phyloP scores from a whole-genome alignment of 2,797 vertebrate genomes.

The Thripadectes ignobilis region DNA sequence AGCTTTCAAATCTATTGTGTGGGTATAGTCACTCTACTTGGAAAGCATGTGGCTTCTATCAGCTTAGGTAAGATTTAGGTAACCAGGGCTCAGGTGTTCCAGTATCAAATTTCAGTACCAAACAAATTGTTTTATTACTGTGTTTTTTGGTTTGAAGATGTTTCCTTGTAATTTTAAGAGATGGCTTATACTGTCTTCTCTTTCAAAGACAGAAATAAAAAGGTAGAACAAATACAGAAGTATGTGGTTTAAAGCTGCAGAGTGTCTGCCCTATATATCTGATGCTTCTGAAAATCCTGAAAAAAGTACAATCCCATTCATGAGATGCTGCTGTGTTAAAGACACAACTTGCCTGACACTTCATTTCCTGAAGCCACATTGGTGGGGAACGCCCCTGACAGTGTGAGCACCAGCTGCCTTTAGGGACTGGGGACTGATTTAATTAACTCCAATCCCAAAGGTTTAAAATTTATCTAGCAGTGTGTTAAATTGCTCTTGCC shows the following conservation, averaged over 20 bases:
- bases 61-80: not conserved
- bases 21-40: not conserved
- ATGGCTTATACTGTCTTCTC: not conserved
- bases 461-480: not conserved
- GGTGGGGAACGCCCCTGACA: not conserved
- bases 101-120: not conserved
- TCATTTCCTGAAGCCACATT: not conserved
- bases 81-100: not conserved
- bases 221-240: not conserved
- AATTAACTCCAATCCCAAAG: constrained; percentile 1
- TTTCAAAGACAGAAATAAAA: not conserved
- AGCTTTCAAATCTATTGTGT: not conserved
- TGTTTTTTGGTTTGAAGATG: not conserved
- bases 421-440: not conserved
- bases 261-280: not conserved
- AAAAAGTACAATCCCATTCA: not conserved
- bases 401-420: not conserved
- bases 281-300: not conserved
- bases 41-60: not conserved
- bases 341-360: not conserved
- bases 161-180: not conserved
- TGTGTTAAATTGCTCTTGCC: not conserved
- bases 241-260: not conserved
- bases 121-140: not conserved
- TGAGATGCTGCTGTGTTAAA: not conserved